Evolutionary conservation across 2,888 invertebrate species (phyloP), one percentile per base, ranked within the genome.

Genomic region (Melanophora roralis): DNA sequence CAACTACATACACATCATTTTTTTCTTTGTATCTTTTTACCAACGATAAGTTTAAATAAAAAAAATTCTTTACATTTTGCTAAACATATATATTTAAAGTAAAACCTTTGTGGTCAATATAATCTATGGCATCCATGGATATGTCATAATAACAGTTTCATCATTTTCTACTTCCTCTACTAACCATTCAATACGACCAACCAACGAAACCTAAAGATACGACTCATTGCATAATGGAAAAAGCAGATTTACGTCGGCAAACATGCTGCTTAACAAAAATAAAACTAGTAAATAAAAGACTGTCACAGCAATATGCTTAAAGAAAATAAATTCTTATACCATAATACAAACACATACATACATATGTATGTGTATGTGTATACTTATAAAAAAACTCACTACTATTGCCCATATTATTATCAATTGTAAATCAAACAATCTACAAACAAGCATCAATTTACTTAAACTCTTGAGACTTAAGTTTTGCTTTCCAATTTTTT

Each of bases 371-470:
- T 19, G 12, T n/a, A 36, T 16, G 21, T 57, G 60, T 19, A 62
- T 49, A n/a, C n/a, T n/a, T n/a, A n/a, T n/a, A n/a, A n/a, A n/a
- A n/a, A n/a, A n/a, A n/a, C 47, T 65, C 53, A 68, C 65, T 60
- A 47, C 65, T 65, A 75, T 75, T 75, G 62, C 65, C 79, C 71
- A 79, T 79, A 79, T 79, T 79, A 75, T 75, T 79, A 79, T 75
- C 79, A 79, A 79, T 79, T 79, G 79, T 57, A 79, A 79, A 79
- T 79, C 79, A 72, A 79, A 79, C 79, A 79, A 72, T 75, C 74
- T 67, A 79, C 65, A 65, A 79, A 79, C 75, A 71, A 67, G 76
- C 80, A 77, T 81, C 77, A 81, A 81, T 81, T 81, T 77, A 73
- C 80, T 81, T 81, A 73, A 81, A 77, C 80, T 77, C 80, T 81